Percentiles rank a stretch among this genome's conserved stretches.
phyloP scores from a whole-genome alignment of 2,113 vertebrate genomes.

The Nansenia antarctica region DNA sequence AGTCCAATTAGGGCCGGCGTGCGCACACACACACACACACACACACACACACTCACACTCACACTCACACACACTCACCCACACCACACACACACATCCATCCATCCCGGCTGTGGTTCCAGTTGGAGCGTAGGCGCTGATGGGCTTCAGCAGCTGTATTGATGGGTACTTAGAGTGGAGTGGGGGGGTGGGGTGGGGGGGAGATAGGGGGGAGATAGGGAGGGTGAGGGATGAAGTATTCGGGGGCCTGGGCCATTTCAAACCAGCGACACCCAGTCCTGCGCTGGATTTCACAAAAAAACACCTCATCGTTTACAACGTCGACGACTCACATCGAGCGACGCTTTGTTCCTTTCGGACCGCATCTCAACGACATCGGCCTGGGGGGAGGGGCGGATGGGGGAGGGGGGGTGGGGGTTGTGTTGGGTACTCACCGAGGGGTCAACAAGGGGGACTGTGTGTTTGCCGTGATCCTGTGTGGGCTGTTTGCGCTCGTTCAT shows the following conservation, averaged over 20 bases:
- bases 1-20: slow-evolving; percentile 64
- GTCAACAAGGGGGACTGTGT: background rate
- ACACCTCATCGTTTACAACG: no score
- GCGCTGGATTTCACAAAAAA: no score
- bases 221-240: slow-evolving; percentile 20
- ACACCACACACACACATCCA: slow-evolving; percentile 15
- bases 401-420: slow-evolving; percentile 7
- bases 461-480: background rate
- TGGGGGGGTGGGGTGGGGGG: slow-evolving; percentile 31
- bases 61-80: background rate
- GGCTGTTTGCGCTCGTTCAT: slow-evolving; percentile 58
- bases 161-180: slow-evolving; percentile 50
- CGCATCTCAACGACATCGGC: no score
- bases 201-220: slow-evolving; percentile 23
- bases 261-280: no score
- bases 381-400: background rate
- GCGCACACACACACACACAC: slow-evolving; percentile 17
- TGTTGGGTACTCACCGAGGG: no score
- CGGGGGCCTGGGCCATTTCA: no score
- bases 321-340: no score
- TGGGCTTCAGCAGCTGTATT: background rate
- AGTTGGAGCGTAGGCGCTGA: background rate
- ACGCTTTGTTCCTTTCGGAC: no score
- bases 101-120: background rate
- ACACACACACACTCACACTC: background rate